These are phyloP conservation scores for Achatina immaculata DNA, from an alignment of 1,140 invertebrate species.

Conservation along the genomic window DNA sequence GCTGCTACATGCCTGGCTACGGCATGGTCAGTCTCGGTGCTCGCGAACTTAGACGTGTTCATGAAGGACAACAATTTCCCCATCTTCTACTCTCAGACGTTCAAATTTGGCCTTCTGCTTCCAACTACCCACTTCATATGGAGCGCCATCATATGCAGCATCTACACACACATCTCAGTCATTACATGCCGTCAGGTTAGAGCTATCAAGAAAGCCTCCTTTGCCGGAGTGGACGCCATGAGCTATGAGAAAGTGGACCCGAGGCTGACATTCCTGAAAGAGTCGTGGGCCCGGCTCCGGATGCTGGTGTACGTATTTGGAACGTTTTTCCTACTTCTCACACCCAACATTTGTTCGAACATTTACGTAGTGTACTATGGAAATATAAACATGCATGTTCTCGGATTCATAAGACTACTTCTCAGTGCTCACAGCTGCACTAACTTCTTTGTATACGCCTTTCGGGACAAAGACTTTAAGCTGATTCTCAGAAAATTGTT, in stretches of 20 bases:
- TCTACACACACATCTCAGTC: background rate
- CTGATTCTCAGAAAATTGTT: background rate
- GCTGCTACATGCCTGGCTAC: background rate
- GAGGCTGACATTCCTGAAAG: background rate
- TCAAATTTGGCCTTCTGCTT: background rate
- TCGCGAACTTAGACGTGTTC: background rate
- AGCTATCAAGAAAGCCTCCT: background rate
- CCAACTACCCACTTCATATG: background rate
- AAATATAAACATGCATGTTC: background rate
- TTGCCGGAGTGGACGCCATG: background rate
- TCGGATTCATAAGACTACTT: background rate
- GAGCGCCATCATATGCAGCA: background rate
- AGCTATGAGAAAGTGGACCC: no score
- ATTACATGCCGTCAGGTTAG: background rate
- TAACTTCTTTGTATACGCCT: background rate
- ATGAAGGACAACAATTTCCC: background rate
- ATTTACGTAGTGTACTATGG: background rate
- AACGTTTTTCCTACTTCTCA: background rate
- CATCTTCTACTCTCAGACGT: background rate
- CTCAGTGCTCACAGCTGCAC: background rate
- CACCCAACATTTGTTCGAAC: background rate
- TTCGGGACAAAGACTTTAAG: background rate
- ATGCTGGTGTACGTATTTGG: background rate
- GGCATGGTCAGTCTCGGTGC: background rate
- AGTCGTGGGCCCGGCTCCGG: background rate